Conservation (phyloP, 2,888 invertebrate genomes). For the Agonopterix arenella region DNA sequence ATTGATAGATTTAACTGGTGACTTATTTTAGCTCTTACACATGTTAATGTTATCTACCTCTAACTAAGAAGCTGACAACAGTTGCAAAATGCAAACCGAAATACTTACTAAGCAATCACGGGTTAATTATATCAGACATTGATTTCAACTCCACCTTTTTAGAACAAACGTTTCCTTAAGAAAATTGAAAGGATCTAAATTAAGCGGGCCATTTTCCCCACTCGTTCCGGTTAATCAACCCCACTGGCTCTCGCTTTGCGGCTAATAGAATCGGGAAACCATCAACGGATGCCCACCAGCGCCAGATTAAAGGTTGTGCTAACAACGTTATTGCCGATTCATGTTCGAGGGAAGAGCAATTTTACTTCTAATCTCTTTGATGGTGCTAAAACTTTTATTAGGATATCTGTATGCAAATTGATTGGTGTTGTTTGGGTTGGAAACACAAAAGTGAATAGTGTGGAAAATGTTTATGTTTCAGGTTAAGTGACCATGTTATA, state of each 20-base stretch:
- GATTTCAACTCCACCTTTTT: too few species aligned
- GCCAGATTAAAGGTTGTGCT: conserved; percentile 46
- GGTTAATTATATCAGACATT: too few species aligned
- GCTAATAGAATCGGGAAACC: conserved; percentile 68
- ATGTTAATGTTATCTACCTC: too few species aligned
- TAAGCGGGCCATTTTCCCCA: conserved; percentile 32
- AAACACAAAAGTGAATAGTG: too few species aligned
- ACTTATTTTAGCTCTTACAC: too few species aligned
- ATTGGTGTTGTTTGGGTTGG: too few species aligned
- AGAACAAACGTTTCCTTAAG: neutral
- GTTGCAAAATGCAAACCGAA: too few species aligned
- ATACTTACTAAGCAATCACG: too few species aligned
- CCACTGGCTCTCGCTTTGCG: conserved; percentile 38
- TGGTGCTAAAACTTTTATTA: conserved; percentile 5
- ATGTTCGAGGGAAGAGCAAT: conserved; percentile 15
- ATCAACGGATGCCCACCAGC: conserved; percentile 45
- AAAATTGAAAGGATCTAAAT: conserved; percentile 23
- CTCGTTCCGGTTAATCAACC: conserved; percentile 53
- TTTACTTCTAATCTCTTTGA: conserved; percentile 14
- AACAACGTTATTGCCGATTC: conserved; percentile 40
- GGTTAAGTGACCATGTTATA: too few species aligned
- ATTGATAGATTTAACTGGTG: too few species aligned
- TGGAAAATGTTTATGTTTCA: too few species aligned
- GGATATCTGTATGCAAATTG: neutral
- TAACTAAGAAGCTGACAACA: too few species aligned